Evolutionary conservation across 2,888 invertebrate genomes (phyloP).

Genomic region (Drosophila sordidapex): DNA sequence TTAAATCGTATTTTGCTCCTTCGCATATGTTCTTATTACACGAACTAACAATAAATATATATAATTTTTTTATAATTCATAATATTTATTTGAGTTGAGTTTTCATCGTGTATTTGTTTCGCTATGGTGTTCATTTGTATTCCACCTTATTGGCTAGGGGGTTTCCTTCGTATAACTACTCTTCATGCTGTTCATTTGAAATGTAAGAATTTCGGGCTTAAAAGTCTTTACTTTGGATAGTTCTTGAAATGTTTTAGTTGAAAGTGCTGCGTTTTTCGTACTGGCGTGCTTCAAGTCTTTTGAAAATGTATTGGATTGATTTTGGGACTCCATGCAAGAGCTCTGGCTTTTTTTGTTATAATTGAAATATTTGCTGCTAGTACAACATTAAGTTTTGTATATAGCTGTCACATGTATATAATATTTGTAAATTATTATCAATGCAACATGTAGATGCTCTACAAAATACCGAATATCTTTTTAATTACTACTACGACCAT

Average conservation of each 20-base stretch:
- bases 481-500: slow-evolving; percentile 57
- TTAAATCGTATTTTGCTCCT: slow-evolving; percentile 59
- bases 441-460: slow-evolving; percentile 79
- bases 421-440: slow-evolving; percentile 79
- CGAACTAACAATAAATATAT: slow-evolving; percentile 75
- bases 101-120: slow-evolving; percentile 32
- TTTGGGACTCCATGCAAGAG: slow-evolving; percentile 6
- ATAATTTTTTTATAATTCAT: slow-evolving; percentile 36
- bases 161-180: slow-evolving; percentile 12
- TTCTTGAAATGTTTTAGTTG: slow-evolving; percentile 51
- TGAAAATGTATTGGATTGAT: slow-evolving; percentile 42
- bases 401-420: slow-evolving; percentile 68
- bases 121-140: slow-evolving; percentile 45
- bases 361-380: slow-evolving; percentile 34
- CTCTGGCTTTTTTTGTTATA: slow-evolving; percentile 20
- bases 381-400: slow-evolving; percentile 45
- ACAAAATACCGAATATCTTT: slow-evolving; percentile 72
- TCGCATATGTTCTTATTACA: slow-evolving; percentile 64
- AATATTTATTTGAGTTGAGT: slow-evolving; percentile 43
- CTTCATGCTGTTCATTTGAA: slow-evolving; percentile 40
- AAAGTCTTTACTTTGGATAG: slow-evolving; percentile 62
- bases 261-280: slow-evolving; percentile 28
- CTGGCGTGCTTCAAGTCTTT: slow-evolving; percentile 61
- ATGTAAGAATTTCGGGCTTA: slow-evolving; percentile 48
- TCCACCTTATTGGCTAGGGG: slow-evolving; percentile 56